Base-by-base conservation (phyloP, 2,113 vertebrate species). In the Pterocles orientalis region DNA sequence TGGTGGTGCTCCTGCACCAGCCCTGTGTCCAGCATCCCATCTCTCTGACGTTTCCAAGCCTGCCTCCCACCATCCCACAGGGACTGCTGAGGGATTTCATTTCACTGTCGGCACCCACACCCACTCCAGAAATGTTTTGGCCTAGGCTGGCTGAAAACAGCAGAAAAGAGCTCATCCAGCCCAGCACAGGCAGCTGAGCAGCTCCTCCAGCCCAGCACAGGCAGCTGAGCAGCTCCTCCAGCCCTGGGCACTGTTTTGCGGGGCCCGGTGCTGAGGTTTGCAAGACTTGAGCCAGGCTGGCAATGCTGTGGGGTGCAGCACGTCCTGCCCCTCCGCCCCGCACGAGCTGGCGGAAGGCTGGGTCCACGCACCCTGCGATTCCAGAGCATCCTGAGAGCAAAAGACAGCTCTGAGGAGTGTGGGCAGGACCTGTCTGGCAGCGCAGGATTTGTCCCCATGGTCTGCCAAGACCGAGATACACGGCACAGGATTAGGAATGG, bases 61-160 rank as follows among this genome's bases (percentile, higher is more conserved):
- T 53, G 75, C 50, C 33, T 95, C 45, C 80, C 0, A 12, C 71
- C 54, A 48, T 80, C 61, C 84, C 65, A 0, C 2, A 2, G 92
- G 86, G 82, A 75, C n/a, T 81, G 88, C 76, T 0, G 34, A 81
- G 48, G 64, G 86, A 95, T 95, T 92, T 43, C 1, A 66, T 94
- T 90, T 88, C 94, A 77, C 80, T 77, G 54, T 45, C 56, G 4
- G 92, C 80, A 97, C 94, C 94, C 95, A 92, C 94, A 94, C 96
- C 94, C 96, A 92, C 88, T 95, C 94, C 83, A 92, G 86, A 69
- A 92, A 96, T 95, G 83, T 62, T 92, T 91, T 51, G 92, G 31
- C 41, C 61, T 65, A 92, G 68, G 95, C 86, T 60, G 92, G 86
- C 76, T 86, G 94, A 90, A 94, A 92, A 70, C 56, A 69, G 87